Evolutionary conservation across 2,888 invertebrate genomes (phyloP).

Genomic region (Andrena marginata): DNA sequence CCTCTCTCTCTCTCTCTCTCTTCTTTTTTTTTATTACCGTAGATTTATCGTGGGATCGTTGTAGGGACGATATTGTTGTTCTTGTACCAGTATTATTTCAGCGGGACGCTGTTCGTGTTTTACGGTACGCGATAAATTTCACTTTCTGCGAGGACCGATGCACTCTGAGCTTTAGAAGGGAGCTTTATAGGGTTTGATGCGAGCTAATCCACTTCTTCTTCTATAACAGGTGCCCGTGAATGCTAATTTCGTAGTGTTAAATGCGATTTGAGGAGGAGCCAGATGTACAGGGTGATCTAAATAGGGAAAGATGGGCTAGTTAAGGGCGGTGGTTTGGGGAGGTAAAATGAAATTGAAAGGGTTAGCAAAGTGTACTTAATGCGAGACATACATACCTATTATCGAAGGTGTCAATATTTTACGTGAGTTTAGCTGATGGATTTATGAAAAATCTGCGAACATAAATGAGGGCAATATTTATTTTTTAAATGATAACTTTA

Average conservation of each 20-base stretch:
- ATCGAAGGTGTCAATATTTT: too few species aligned
- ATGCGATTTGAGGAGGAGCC: slow-evolving; percentile 7
- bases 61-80: slow-evolving; percentile 7
- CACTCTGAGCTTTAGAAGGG: not conserved
- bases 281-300: not conserved
- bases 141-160: slow-evolving; percentile 12
- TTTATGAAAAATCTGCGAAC: too few species aligned
- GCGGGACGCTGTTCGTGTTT: slow-evolving; percentile 5
- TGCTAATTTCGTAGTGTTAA: not conserved
- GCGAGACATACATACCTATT: too few species aligned
- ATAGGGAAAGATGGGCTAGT: too few species aligned
- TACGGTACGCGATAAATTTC: slow-evolving; percentile 33
- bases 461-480: too few species aligned
- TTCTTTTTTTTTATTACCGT: not conserved
- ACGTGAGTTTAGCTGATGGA: too few species aligned
- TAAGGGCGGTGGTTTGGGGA: too few species aligned
- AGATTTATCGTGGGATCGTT: slow-evolving; percentile 15
- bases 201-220: slow-evolving; percentile 15
- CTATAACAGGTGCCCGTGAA: too few species aligned
- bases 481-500: too few species aligned
- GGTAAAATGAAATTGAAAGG: too few species aligned
- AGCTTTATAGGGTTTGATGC: slow-evolving; percentile 2
- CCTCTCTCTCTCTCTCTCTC: not conserved
- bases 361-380: too few species aligned
- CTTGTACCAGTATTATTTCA: slow-evolving; percentile 4